Conservation (phyloP, 37 sponge, comb jelly and placozoan species). For the Halichondria panicea region DNA sequence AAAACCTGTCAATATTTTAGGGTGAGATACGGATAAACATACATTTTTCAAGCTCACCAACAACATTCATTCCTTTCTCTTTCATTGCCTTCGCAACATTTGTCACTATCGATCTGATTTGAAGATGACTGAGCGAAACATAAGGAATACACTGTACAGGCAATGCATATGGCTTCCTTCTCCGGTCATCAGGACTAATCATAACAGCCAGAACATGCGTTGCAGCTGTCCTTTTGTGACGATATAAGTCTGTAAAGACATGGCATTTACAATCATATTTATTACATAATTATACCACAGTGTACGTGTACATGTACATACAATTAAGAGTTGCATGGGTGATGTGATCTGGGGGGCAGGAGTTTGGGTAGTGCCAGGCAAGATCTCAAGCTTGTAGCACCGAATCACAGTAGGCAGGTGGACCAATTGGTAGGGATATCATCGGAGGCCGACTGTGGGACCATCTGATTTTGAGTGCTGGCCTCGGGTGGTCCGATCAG, state of each 20-base stretch:
- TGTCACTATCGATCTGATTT: background rate
- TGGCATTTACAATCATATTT: too few species aligned
- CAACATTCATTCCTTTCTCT: background rate
- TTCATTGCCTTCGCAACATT: background rate
- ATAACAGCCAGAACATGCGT: slow-evolving; percentile 11
- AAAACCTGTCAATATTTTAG: slow-evolving; percentile 6
- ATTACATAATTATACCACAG: too few species aligned
- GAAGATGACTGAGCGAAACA: slow-evolving; percentile 6
- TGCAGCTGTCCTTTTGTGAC: background rate
- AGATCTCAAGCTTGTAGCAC: too few species aligned
- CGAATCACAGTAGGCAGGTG: too few species aligned
- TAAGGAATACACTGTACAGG: slow-evolving; percentile 49
- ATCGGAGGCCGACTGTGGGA: too few species aligned
- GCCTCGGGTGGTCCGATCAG: too few species aligned
- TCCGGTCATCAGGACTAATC: slow-evolving; percentile 31
- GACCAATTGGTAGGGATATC: too few species aligned
- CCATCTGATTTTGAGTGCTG: too few species aligned
- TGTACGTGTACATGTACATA: too few species aligned
- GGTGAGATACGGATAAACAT: background rate
- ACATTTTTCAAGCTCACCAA: background rate
- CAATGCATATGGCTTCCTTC: slow-evolving; percentile 40
- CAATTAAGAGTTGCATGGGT: too few species aligned
- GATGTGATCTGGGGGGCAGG: too few species aligned
- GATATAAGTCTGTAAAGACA: background rate
- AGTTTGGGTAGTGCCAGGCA: too few species aligned